Evolutionary conservation across 1,140 invertebrate species (phyloP), one percentile per base, ranked within the genome.

Genomic region (Diorhabda elongata): DNA sequence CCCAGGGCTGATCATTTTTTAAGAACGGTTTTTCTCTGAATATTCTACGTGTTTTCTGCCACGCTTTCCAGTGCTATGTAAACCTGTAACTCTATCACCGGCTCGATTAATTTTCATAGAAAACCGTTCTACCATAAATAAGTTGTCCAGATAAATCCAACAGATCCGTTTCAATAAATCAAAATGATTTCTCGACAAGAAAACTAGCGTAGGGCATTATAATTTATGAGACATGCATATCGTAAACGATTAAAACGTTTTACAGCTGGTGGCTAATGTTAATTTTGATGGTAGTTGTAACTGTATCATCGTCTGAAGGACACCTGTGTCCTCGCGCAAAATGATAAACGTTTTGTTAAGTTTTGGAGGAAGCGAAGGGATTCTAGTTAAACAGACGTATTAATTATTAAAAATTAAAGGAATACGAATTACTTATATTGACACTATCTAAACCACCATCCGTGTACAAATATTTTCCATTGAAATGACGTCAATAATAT

Each of bases 111-210:
- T 52, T 52, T n/a, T 52, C 6, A 52, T 52, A 52, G 47, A n/a
- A 52, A 26, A n/a, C n/a, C 6, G 47, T n/a, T 52, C 6, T 52
- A 52, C n/a, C 47, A 52, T 52, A 52, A 52, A 52, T 52, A 52
- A 52, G 47, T 52, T 52, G n/a, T 52, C n/a, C 47, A 52, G 47
- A 52, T 52, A 52, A 52, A 52, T 52, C 47, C 47, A 52, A 52
- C 47, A 8, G 47, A 52, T 52, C 47, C 47, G 47, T 52, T 52
- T 52, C 47, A 52, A 52, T 52, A 52, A 52, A 52, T 52, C 47
- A 52, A 52, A 26, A 52, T n/a, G n/a, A 52, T 52, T 8, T 52
- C n/a, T n/a, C 2, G 47, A 52, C 47, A 52, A 52, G 47, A 52
- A 52, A 52, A 52, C 47, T 52, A 26, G 26, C 47, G 6, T 52